phyloP scores from a whole-genome alignment of 1,140 invertebrate species.

The Scaptodrosophila lebanonensis region DNA sequence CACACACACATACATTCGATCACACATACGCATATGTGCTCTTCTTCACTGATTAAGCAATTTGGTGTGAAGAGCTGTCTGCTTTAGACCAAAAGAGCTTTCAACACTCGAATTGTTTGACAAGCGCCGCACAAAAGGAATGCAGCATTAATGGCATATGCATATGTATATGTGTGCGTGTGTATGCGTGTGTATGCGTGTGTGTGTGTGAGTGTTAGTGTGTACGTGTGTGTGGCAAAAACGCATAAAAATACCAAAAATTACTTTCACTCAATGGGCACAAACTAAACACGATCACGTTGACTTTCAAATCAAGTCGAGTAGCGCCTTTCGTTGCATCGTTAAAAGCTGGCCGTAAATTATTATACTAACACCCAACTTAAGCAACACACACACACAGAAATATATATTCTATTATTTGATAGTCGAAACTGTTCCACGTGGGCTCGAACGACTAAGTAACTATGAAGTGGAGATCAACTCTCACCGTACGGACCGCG shows the following conservation, averaged over 20 bases:
- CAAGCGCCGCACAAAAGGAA: slow-evolving; percentile 49
- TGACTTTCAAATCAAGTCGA: slow-evolving; percentile 19
- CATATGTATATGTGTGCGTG: neutral
- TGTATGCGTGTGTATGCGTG: neutral
- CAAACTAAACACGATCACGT: slow-evolving; percentile 18
- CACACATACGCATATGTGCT: slow-evolving; percentile 3
- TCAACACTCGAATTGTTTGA: slow-evolving; percentile 62
- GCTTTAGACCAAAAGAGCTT: slow-evolving; percentile 52
- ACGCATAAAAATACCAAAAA: slow-evolving; percentile 60
- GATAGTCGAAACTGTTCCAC: too few species aligned
- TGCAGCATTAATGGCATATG: slow-evolving; percentile 61
- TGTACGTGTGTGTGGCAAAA: neutral
- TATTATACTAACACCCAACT: too few species aligned
- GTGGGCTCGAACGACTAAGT: too few species aligned
- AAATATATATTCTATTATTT: too few species aligned
- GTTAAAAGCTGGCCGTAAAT: too few species aligned
- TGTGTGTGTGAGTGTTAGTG: too few species aligned
- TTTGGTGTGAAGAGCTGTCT: slow-evolving; percentile 54
- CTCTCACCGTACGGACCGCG: too few species aligned
- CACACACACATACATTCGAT: slow-evolving; percentile 7
- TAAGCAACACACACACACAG: too few species aligned
- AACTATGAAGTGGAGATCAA: too few species aligned
- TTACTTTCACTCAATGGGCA: slow-evolving; percentile 66
- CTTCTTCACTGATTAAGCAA: slow-evolving; percentile 61
- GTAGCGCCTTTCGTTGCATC: slow-evolving; percentile 50